Conservation (phyloP, 2,888 invertebrate species). For the Busseola fusca region DNA sequence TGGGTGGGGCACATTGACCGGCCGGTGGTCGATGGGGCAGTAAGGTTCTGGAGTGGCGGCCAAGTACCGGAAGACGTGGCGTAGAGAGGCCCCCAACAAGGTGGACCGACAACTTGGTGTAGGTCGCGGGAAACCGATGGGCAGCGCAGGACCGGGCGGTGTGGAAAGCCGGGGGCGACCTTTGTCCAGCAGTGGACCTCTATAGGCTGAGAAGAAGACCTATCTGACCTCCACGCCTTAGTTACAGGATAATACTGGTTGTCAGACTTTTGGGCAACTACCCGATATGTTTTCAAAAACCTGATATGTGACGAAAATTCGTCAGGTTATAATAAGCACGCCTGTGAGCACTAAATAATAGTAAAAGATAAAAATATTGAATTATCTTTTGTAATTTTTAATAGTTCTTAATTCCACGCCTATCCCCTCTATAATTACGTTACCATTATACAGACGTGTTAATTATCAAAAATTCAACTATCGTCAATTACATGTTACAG, state of each 20-base stretch:
- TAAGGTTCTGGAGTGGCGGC: no score
- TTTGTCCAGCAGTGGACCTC: no score
- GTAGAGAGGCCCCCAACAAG: no score
- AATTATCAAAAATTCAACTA: constrained; percentile 12
- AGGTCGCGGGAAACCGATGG: no score
- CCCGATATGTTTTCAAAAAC: neutral
- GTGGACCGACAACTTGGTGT: no score
- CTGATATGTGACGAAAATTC: neutral
- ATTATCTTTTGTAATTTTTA: constrained; percentile 19
- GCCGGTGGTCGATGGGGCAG: no score
- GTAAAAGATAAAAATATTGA: neutral
- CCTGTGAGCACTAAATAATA: neutral
- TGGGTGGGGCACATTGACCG: no score
- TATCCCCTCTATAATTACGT: constrained; percentile 4
- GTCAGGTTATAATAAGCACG: neutral
- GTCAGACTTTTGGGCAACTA: neutral
- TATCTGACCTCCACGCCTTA: neutral
- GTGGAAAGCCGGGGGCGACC: no score
- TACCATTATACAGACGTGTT: neutral
- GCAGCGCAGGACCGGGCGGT: no score
- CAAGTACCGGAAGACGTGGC: no score
- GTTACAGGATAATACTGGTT: neutral
- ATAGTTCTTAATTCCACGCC: constrained; percentile 25
- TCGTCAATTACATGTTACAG: constrained; percentile 19
- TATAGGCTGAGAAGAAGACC: no score